A percentile compares a stretch with the other conserved stretches of the same genome.
Evolutionary conservation across 37 sponge, comb jelly and placozoan species (phyloP).

Genomic region (Halichondria panicea): DNA sequence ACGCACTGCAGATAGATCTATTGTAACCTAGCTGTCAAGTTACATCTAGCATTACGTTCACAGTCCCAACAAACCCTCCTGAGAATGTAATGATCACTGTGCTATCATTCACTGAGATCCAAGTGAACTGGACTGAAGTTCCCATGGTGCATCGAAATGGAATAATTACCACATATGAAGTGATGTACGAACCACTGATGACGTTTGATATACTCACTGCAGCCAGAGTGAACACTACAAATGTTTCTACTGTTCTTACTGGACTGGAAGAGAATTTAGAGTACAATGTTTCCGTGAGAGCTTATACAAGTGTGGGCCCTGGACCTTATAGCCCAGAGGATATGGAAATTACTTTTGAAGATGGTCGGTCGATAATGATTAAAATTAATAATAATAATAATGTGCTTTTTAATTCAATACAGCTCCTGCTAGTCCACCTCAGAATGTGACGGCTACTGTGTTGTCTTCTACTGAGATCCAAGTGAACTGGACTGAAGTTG

Average conservation of each 20-base stretch:
- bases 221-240: neutral
- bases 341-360: slow-evolving; percentile 14
- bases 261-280: slow-evolving; percentile 9
- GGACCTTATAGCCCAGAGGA: slow-evolving; percentile 21
- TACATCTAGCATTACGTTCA: neutral
- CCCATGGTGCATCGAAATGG: slow-evolving; percentile 25
- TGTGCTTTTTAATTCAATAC: too few relatives aligned
- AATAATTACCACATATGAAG: slow-evolving; percentile 20
- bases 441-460: neutral
- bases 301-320: slow-evolving; percentile 24
- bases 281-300: slow-evolving; percentile 36
- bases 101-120: neutral
- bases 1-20: too few relatives aligned
- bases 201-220: neutral
- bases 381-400: too few relatives aligned
- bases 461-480: slow-evolving; percentile 17
- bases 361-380: slow-evolving; percentile 17
- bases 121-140: slow-evolving; percentile 23
- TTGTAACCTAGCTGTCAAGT: too few relatives aligned
- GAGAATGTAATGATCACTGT: neutral
- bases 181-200: slow-evolving; percentile 20
- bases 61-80: slow-evolving; percentile 8
- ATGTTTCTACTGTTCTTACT: neutral
- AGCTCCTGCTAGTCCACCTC: slow-evolving; percentile 26
- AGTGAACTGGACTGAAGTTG: slow-evolving; percentile 18